Evolutionary conservation across 2,797 vertebrate genomes (phyloP), one percentile per base, ranked within the genome.

Genomic region (Columba guinea): DNA sequence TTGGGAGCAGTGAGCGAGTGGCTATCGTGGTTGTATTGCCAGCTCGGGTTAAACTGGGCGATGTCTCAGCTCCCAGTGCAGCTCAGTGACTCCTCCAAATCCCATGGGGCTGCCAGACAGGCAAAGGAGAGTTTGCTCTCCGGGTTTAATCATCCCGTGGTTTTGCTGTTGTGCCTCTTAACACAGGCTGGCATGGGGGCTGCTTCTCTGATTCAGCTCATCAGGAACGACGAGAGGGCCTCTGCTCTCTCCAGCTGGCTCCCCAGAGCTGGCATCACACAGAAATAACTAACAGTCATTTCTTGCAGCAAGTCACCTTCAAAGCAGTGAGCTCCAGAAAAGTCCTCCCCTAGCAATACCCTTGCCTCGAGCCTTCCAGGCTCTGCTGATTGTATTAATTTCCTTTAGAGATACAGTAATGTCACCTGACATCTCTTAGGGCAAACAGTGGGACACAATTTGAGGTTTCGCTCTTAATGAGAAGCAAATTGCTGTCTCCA

Each of bases 381-480:
- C 78, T 56, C 70, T 51, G 41, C 74, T 39, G 46, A 77, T 90
- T 18, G 74, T 79, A 62, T 71, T 58, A 13, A 90, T 95, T 92
- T 85, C 84, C 63, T 65, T 86, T 49, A 55, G 78, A 90, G 82
- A 46, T 2, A 44, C 65, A 60, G 41, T 60, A 71, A 94, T 12
- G 34, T 46, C 86, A 81, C 74, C 73, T 89, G 86, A 73, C 63
- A 69, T 46, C 79, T 88, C 92, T 53, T 9, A 41, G 92, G 88
- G 51, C 62, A 53, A 83, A 30, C 73, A 65, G 19, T 10, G 65
- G 74, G 70, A 65, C 64, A 41, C 46, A 27, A 51, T 82, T 52
- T 49, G 63, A 88, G 48, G 79, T 92, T 84, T 60, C 21, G 10
- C 30, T 84, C 59, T 46, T 87, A 84, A 96, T 32, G 90, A 92